Evolutionary conservation across 2,113 vertebrate species (phyloP).

Genomic region (Corvus cornix): DNA sequence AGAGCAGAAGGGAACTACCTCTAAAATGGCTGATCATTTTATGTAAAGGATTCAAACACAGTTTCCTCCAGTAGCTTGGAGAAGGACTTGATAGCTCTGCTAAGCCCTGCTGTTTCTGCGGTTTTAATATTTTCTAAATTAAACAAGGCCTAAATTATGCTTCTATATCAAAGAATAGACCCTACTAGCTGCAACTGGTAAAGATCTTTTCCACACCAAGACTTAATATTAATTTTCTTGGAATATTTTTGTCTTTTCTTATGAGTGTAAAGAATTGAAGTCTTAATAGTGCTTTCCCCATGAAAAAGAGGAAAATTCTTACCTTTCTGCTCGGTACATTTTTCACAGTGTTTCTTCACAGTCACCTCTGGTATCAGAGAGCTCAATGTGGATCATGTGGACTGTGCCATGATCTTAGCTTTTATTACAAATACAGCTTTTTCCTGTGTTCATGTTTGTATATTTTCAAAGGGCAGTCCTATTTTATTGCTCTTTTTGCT

Average conservation of each 20-base stretch:
- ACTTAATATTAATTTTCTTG: background rate
- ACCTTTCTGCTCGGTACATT: background rate
- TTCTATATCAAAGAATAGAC: background rate
- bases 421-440: background rate
- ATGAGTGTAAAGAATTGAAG: background rate
- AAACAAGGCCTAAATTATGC: background rate
- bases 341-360: background rate
- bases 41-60: background rate
- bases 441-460: accelerated
- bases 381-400: background rate
- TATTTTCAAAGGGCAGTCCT: background rate
- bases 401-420: background rate
- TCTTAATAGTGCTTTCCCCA: background rate
- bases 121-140: background rate
- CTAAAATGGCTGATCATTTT: background rate
- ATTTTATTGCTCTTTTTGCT: background rate
- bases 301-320: background rate
- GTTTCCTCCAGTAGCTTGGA: background rate
- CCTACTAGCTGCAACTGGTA: background rate
- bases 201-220: background rate
- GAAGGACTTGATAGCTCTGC: background rate
- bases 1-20: background rate
- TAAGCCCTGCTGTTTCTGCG: background rate
- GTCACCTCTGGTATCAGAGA: background rate
- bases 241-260: background rate